Evolutionary conservation across 1,140 invertebrate genomes (phyloP), one percentile per base, ranked within the genome.

Genomic region (Orius insidiosus): DNA sequence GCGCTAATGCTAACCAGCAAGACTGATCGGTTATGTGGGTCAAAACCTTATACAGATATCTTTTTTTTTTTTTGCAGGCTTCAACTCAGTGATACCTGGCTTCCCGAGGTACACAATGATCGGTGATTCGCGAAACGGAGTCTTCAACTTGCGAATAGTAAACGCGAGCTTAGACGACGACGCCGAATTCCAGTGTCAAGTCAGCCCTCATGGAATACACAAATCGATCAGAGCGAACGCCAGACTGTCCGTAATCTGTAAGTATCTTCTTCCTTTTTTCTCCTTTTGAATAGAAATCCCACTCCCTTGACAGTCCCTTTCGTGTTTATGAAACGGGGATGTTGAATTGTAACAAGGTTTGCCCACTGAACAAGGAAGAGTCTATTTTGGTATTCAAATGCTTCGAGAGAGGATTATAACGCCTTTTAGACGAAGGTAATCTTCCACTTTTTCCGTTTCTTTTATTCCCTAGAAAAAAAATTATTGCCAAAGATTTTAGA

Each of bases 181-280:
- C 62, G 86, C 82, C 0, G 83, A 88, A 60, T 94, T 80, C 65
- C 85, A 93, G 68, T 94, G 88, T 64, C 88, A 94, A 68, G 88
- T 92, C 37, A 85, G 85, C 31, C 85, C 85, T 1, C 68, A 73
- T 1, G 67, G 73, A 50, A 64, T 72, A 54, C 76, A 81, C 60
- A 84, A 82, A 55, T 72, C 83, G 14, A 89, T 92, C 49, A 64
- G 85, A 47, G 81, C 84, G 35, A 84, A 85, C 57, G 85, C 84
- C 9, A 71, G 74, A 48, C 72, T 92, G 45, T 78, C 74, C 55
- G 86, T 93, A 51, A 76, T 89, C 66, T 80, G 87, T 92, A 67
- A 89, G 85, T 82, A 57, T 31, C n/a, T n/a, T n/a, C 18, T 45
- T 36, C 33, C 14, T 9, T 40, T 14, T 40, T 18, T 40, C 38